Conservation (phyloP, 2,113 vertebrate genomes). For the Megaleporinus macrocephalus region DNA sequence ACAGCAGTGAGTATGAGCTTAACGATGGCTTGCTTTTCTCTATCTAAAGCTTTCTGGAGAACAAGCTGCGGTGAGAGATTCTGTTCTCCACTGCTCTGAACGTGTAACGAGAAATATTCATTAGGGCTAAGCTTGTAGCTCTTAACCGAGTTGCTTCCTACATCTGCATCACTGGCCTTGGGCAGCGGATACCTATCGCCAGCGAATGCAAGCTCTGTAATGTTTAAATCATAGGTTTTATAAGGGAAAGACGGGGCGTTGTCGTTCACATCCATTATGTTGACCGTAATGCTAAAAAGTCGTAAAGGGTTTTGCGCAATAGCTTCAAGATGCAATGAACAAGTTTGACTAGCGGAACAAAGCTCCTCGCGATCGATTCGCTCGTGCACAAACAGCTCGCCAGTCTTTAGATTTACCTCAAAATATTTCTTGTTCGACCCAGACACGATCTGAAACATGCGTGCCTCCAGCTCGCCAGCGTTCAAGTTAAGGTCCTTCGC, state of each 20-base stretch:
- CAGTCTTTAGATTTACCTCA: conserved; percentile 69
- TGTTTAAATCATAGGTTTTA: conserved; percentile 54
- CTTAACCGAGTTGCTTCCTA: conserved; percentile 68
- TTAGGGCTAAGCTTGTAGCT: conserved; percentile 73
- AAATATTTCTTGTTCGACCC: conserved; percentile 66
- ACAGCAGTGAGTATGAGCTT: conserved; percentile 58
- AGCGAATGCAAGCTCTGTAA: conserved; percentile 57
- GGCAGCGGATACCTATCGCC: conserved; percentile 70
- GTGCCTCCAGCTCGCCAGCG: conserved; percentile 62
- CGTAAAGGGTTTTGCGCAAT: conserved; percentile 67
- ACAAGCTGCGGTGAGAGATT: conserved; percentile 55
- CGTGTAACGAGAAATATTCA: conserved; percentile 73
- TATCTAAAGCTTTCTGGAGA: conserved; percentile 62
- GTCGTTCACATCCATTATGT: conserved; percentile 76
- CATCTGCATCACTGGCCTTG: conserved; percentile 69
- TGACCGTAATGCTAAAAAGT: conserved; percentile 70
- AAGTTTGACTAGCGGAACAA: conserved; percentile 67
- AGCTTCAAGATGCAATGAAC: conserved; percentile 71
- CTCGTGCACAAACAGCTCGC: conserved; percentile 68
- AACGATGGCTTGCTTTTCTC: conserved; percentile 58
- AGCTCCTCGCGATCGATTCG: conserved; percentile 76
- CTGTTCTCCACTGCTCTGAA: conserved; percentile 48
- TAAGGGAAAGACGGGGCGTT: conserved; percentile 70
- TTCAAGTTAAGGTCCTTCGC: conserved; percentile 75
- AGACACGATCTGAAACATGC: conserved; percentile 67